Percentiles rank a stretch among this genome's conserved stretches.
Conservation (phyloP, 2,113 vertebrate genomes). For the Catharus fuscescens region DNA sequence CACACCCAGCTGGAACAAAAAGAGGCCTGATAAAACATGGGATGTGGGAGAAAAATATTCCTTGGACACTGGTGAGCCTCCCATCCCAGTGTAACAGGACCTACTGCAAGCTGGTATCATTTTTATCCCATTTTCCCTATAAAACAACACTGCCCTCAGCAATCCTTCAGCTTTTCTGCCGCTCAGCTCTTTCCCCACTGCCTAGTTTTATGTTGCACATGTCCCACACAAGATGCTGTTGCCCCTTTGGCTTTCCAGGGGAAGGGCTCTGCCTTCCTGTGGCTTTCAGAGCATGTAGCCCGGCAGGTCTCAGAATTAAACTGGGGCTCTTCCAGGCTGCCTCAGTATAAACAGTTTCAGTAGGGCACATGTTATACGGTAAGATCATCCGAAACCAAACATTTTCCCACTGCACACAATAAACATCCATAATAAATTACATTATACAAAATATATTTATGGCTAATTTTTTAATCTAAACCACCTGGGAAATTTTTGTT, state of each 20-base stretch:
- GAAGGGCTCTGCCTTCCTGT: constrained; percentile 21
- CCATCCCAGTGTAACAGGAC: neutral
- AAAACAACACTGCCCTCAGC: neutral
- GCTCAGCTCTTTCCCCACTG: neutral
- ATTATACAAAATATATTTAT: constrained; percentile 73
- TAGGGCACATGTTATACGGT: constrained; percentile 10
- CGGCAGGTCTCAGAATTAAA: neutral
- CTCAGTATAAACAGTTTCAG: constrained; percentile 37
- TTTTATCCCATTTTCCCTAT: neutral
- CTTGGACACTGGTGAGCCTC: neutral
- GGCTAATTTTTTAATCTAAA: constrained; percentile 70
- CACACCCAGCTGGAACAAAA: neutral
- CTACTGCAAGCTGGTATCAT: neutral
- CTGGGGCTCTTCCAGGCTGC: constrained; percentile 1
- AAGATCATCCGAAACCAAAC: constrained; percentile 49
- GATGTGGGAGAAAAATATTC: neutral
- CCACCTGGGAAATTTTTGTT: constrained; percentile 57
- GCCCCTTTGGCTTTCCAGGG: constrained; percentile 3
- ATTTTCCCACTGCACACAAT: constrained; percentile 63
- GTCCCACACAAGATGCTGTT: neutral
- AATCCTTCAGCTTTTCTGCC: neutral
- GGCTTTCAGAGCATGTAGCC: neutral
- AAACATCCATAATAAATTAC: constrained; percentile 72
- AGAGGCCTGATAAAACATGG: neutral
- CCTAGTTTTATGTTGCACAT: neutral